Evolutionary conservation across 2,797 vertebrate genomes (phyloP).

Genomic region (Eurystomus glaucurus): DNA sequence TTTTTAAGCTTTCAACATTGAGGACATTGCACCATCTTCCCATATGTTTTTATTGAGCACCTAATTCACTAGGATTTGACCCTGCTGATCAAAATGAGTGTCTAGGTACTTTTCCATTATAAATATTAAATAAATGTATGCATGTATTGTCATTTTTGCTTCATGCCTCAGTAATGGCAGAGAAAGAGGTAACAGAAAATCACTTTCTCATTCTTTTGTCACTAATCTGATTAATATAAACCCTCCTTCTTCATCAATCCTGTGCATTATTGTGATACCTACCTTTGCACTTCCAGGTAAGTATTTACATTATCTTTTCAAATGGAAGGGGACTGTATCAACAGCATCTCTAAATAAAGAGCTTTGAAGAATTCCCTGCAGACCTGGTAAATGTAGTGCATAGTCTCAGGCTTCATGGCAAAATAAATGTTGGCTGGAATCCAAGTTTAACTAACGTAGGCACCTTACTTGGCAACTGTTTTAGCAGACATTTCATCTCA

Average conservation of each 20-base stretch:
- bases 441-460: not conserved
- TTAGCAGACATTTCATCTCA: not conserved
- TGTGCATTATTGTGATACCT: not conserved
- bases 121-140: not conserved
- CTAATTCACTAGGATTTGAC: not conserved
- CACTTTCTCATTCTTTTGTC: not conserved
- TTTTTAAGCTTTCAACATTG: not conserved
- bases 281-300: not conserved
- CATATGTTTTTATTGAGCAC: not conserved
- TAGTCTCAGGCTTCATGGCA: not conserved
- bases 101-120: not conserved
- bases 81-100: not conserved
- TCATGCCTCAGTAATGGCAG: not conserved
- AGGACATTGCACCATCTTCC: not conserved
- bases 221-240: not conserved
- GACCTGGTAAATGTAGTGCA: not conserved
- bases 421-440: not conserved
- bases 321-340: not conserved
- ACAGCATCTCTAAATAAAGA: not conserved
- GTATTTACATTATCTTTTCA: not conserved
- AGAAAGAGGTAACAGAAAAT: not conserved
- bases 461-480: not conserved
- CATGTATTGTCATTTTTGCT: not conserved
- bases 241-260: not conserved
- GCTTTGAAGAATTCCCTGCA: not conserved